phyloP scores from a whole-genome alignment of 2,113 vertebrate species.

The Channa maculata region DNA sequence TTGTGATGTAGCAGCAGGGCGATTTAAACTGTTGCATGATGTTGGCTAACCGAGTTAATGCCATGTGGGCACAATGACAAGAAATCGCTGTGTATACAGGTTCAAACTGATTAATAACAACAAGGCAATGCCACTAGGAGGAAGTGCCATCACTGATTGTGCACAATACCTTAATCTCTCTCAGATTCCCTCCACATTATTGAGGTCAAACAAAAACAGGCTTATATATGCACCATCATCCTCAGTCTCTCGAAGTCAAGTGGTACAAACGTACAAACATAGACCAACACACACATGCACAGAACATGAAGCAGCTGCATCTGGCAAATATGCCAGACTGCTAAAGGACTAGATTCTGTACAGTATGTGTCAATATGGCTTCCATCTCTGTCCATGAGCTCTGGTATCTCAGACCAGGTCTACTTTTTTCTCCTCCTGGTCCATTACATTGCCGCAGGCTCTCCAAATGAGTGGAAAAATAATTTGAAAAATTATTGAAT shows the following conservation, averaged over 20 bases:
- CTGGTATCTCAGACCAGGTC: slow-evolving; percentile 22
- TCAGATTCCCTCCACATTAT: slow-evolving; percentile 13
- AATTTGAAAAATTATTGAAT: slow-evolving; percentile 46
- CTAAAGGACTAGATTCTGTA: slow-evolving; percentile 34
- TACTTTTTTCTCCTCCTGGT: slow-evolving; percentile 2
- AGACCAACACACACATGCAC: slow-evolving; percentile 15
- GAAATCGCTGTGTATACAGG: slow-evolving; percentile 35
- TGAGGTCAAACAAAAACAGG: slow-evolving; percentile 30
- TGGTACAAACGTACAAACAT: neutral
- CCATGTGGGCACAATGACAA: slow-evolving; percentile 54
- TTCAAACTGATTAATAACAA: slow-evolving; percentile 57
- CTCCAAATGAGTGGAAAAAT: slow-evolving; percentile 36
- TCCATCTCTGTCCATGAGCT: slow-evolving; percentile 20
- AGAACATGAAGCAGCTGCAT: slow-evolving; percentile 38
- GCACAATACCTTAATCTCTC: slow-evolving; percentile 14
- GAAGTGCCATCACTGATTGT: neutral
- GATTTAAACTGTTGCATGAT: slow-evolving; percentile 53
- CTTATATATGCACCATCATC: slow-evolving; percentile 3
- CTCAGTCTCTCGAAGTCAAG: slow-evolving; percentile 18
- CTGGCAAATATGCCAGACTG: slow-evolving; percentile 25
- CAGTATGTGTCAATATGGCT: slow-evolving; percentile 32
- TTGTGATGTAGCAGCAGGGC: slow-evolving; percentile 52
- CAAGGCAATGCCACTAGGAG: slow-evolving; percentile 13
- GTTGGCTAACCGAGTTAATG: slow-evolving; percentile 51
- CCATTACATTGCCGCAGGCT: slow-evolving; percentile 33